Percentiles rank a stretch among this genome's conserved stretches.
phyloP scores from a whole-genome alignment of 2,113 vertebrate species.

The Hoplias malabaricus region DNA sequence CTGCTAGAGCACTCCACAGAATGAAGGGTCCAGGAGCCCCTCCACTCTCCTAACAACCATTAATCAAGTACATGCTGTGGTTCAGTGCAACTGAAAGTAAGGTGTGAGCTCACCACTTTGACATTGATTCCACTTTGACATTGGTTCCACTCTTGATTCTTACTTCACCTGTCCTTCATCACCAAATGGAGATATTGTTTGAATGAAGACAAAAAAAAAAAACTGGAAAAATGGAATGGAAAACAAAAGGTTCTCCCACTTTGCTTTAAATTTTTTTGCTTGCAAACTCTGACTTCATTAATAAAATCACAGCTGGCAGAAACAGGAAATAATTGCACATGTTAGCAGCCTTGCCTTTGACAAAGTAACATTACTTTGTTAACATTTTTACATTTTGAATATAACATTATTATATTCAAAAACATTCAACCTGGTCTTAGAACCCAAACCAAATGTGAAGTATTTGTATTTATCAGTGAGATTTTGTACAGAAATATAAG shows the following conservation, averaged over 20 bases:
- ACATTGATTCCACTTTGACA: not conserved
- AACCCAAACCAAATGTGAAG: too few relatives aligned
- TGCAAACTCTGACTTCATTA: not conserved
- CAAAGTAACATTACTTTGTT: too few relatives aligned
- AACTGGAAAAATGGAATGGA: too few relatives aligned
- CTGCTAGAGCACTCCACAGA: not conserved
- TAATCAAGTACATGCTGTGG: not conserved
- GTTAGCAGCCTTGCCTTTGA: too few relatives aligned
- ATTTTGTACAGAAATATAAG: too few relatives aligned
- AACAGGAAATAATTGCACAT: not conserved
- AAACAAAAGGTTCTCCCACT: not conserved
- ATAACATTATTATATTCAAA: too few relatives aligned
- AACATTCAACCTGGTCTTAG: too few relatives aligned
- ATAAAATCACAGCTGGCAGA: not conserved
- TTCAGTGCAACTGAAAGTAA: not conserved
- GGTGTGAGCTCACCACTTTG: not conserved
- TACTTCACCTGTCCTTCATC: not conserved
- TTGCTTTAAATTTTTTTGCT: not conserved
- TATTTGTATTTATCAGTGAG: too few relatives aligned
- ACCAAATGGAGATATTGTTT: too few relatives aligned
- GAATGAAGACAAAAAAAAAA: too few relatives aligned
- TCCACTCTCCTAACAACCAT: not conserved
- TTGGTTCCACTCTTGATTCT: not conserved
- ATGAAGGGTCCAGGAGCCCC: not conserved
- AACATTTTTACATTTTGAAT: too few relatives aligned